Percentiles rank a stretch among this genome's conserved stretches.
Conservation (phyloP, 2,888 invertebrate species). For the Zygogramma bicolorata region DNA sequence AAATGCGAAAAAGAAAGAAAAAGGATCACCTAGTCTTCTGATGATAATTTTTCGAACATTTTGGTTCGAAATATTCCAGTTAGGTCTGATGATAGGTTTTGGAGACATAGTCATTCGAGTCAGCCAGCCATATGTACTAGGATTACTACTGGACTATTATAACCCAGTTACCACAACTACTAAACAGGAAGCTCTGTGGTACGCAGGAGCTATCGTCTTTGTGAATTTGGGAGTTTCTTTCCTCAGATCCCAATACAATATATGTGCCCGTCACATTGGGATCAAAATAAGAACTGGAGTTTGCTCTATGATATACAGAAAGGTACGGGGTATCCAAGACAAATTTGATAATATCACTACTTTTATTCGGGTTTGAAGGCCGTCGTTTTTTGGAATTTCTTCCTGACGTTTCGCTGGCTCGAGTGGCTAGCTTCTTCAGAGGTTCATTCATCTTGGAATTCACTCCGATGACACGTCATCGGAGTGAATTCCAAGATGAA, state of each 20-base stretch:
- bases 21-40: conserved; percentile 29
- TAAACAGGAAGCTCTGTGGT: conserved; percentile 28
- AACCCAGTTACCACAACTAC: conserved; percentile 25
- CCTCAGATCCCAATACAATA: conserved; percentile 31
- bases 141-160: conserved; percentile 68
- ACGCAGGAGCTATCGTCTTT: conserved; percentile 20
- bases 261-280: conserved; percentile 24
- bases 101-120: conserved; percentile 69
- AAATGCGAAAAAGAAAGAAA: conserved; percentile 12
- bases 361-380: no score
- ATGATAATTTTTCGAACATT: conserved; percentile 28
- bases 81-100: conserved; percentile 25
- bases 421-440: no score
- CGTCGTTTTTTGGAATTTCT: no score
- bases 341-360: no score
- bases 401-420: no score
- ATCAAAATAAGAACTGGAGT: conserved; percentile 33
- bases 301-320: conserved; percentile 35
- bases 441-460: no score
- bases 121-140: conserved; percentile 75
- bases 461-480: no score
- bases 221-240: conserved; percentile 18
- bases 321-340: no score
- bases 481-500: no score
- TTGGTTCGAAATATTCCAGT: conserved; percentile 29